phyloP scores from a whole-genome alignment of 2,113 vertebrate genomes.

The Fregetta grallaria region DNA sequence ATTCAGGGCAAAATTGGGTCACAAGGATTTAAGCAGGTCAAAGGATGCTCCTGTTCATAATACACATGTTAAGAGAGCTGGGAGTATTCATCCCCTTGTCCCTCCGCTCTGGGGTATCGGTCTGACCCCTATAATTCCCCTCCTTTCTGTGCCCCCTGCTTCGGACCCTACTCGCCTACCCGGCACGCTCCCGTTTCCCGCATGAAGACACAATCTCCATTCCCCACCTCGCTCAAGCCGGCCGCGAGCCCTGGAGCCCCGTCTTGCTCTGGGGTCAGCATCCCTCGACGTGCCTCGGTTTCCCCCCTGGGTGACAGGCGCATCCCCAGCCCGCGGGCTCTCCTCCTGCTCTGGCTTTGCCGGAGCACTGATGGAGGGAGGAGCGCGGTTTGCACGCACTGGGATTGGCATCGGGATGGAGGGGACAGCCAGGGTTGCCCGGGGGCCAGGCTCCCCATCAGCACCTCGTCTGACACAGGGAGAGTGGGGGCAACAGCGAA shows the following conservation, averaged over 20 bases:
- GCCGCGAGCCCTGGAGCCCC: neutral
- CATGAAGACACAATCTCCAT: accelerated
- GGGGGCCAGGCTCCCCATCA: neutral
- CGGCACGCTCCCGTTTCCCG: accelerated
- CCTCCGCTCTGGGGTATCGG: accelerated
- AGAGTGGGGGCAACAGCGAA: neutral
- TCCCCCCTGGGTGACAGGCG: accelerated
- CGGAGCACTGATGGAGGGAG: neutral
- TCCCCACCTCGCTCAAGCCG: neutral
- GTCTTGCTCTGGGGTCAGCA: accelerated
- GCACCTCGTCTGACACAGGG: neutral
- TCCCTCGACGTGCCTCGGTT: neutral
- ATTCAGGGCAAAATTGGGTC: neutral
- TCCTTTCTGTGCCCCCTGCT: neutral
- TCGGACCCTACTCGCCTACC: neutral
- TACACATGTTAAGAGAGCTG: accelerated
- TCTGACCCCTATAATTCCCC: neutral
- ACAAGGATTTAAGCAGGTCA: neutral
- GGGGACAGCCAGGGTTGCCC: neutral
- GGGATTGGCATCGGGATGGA: neutral
- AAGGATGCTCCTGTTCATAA: neutral
- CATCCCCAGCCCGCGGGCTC: accelerated
- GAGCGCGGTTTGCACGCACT: accelerated
- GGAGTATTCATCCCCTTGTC: no score
- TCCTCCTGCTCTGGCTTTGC: neutral